These are phyloP conservation scores for Lomographa bimaculata DNA, from an alignment of 2,888 invertebrate species.

Conservation along the genomic window DNA sequence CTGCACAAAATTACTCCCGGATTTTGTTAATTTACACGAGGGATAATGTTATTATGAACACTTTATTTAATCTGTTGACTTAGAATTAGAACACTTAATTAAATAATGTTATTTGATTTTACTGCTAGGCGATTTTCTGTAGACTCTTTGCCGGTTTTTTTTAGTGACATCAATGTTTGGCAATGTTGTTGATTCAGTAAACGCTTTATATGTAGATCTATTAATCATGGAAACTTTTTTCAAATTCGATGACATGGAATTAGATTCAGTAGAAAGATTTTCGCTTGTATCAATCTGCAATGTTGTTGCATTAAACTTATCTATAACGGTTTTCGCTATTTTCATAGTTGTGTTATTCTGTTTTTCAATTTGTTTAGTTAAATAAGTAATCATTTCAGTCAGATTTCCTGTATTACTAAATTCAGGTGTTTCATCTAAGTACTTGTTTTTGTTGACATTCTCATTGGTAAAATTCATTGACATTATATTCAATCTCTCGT, in stretches of 20 bases:
- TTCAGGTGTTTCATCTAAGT: constrained; percentile 25
- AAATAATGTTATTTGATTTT: constrained; percentile 36
- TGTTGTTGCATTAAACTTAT: constrained; percentile 20
- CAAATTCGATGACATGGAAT: neutral
- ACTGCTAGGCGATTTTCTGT: constrained; percentile 40
- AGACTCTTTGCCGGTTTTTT: constrained; percentile 44
- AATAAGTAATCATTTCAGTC: constrained; percentile 48
- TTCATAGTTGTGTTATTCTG: constrained; percentile 60
- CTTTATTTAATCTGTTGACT: constrained; percentile 2
- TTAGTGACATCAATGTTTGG: constrained; percentile 33
- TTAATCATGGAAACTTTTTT: neutral
- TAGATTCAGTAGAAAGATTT: neutral
- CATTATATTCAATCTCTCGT: constrained; percentile 22
- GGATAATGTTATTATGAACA: neutral
- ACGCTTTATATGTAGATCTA: neutral
- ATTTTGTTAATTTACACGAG: constrained; percentile 10
- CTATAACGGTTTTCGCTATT: constrained; percentile 43
- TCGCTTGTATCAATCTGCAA: too few relatives aligned
- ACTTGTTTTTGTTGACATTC: constrained; percentile 43
- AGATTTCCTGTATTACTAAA: constrained; percentile 35
- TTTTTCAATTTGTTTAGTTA: constrained; percentile 57
- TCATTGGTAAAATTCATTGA: constrained; percentile 43
- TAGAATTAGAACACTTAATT: constrained; percentile 1
- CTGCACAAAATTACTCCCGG: constrained; percentile 5
- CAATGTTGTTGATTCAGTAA: constrained; percentile 8